phyloP scores from a whole-genome alignment of 2,113 vertebrate species.

The Corythaeola cristata region DNA sequence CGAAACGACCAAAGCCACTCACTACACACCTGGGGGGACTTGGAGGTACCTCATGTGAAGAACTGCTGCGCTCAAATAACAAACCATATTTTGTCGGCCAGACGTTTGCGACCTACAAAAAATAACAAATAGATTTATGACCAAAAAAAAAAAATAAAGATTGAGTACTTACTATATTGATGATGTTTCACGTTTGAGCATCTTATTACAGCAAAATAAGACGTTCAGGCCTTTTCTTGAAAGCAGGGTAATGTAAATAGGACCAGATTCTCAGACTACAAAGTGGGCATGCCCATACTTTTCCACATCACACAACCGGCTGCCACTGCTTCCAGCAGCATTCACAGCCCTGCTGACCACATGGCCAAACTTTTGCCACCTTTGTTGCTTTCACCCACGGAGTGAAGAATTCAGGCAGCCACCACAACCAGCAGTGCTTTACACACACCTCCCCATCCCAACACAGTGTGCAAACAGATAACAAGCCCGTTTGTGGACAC shows the following conservation, averaged over 20 bases:
- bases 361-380: neutral
- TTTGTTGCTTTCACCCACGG: neutral
- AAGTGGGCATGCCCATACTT: neutral
- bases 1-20: neutral
- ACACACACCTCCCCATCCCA: neutral
- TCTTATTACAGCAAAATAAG: rapidly evolving
- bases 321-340: neutral
- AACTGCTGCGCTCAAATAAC: constrained; percentile 88
- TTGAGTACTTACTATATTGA: too few relatives aligned
- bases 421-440: neutral
- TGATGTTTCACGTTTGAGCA: neutral
- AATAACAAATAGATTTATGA: neutral
- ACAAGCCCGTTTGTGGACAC: neutral
- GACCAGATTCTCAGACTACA: neutral
- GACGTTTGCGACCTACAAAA: constrained; percentile 86
- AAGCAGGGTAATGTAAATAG: neutral
- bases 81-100: constrained; percentile 95
- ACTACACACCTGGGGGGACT: constrained; percentile 80
- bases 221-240: neutral
- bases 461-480: rapidly evolving
- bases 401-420: neutral
- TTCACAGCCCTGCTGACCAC: neutral
- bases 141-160: neutral
- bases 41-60: constrained; percentile 81
- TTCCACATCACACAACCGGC: neutral